A percentile compares a stretch with the other conserved stretches of the same genome.
phyloP scores from a whole-genome alignment of 2,888 invertebrate genomes.

The Tachina lurida region DNA sequence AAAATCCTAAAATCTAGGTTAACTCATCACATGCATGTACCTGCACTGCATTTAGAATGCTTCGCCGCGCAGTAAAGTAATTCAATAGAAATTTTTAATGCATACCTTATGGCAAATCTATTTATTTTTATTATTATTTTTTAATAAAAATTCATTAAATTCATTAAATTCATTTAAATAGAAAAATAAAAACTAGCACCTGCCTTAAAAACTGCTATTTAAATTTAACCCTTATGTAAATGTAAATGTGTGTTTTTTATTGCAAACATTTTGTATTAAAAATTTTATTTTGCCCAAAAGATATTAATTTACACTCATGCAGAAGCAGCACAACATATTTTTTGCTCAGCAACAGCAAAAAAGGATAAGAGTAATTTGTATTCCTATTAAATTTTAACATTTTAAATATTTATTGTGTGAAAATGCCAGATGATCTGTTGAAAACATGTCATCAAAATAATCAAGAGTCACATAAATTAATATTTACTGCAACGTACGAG shows the following conservation, averaged over 20 bases:
- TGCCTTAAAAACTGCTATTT: slow-evolving; percentile 13
- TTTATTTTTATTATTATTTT: not conserved
- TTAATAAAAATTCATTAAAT: slow-evolving; percentile 12
- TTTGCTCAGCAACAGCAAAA: not conserved
- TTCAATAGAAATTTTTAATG: slow-evolving; percentile 5
- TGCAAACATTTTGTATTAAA: slow-evolving; percentile 31
- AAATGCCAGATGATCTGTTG: slow-evolving; percentile 67
- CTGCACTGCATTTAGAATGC: not conserved
- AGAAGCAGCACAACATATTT: slow-evolving; percentile 1
- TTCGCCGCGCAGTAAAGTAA: not conserved
- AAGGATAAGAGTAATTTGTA: not conserved
- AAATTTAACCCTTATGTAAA: not conserved
- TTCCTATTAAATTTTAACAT: slow-evolving; percentile 38
- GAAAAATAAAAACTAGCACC: slow-evolving; percentile 1
- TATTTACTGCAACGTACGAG: slow-evolving; percentile 4
- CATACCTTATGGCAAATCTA: not conserved
- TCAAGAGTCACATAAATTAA: slow-evolving; percentile 42
- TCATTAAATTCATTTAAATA: not conserved
- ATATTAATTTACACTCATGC: slow-evolving; percentile 10
- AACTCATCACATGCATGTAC: slow-evolving; percentile 26
- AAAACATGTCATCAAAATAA: slow-evolving; percentile 57
- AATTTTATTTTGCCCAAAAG: slow-evolving; percentile 26
- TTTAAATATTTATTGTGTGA: slow-evolving; percentile 70
- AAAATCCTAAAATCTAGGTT: slow-evolving; percentile 43
- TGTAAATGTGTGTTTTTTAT: slow-evolving; percentile 1